Percentiles rank a stretch among this genome's conserved stretches.
phyloP scores from a whole-genome alignment of 2,888 invertebrate genomes.

The Stenotaenia linearis region DNA sequence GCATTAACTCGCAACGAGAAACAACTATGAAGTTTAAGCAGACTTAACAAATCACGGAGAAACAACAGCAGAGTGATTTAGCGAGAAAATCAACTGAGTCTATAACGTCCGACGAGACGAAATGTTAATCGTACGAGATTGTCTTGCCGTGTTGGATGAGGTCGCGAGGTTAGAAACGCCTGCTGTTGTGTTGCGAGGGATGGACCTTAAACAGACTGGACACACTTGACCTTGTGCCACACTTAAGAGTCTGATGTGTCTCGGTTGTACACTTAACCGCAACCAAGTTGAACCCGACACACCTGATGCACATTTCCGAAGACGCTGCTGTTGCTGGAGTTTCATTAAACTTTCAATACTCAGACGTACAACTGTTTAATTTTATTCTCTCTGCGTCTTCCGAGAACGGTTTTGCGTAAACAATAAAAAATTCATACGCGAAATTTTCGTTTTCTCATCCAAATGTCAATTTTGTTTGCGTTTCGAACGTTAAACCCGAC shows the following conservation, averaged over 20 bases:
- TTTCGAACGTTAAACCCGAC: background rate
- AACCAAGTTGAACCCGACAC: background rate
- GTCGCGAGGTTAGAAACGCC: background rate
- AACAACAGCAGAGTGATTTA: too few relatives aligned
- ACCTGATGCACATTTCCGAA: background rate
- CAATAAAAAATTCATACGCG: background rate
- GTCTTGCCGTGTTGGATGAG: background rate
- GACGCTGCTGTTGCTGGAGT: background rate
- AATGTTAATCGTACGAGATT: background rate
- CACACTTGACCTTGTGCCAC: background rate
- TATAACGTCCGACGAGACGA: background rate
- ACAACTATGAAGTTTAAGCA: too few relatives aligned
- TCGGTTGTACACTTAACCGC: background rate
- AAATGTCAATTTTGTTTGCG: background rate
- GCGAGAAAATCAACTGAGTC: background rate
- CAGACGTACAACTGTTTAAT: too few relatives aligned
- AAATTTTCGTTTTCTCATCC: background rate
- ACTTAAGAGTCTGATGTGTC: background rate
- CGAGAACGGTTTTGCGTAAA: background rate
- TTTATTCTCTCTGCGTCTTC: background rate
- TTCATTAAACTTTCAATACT: background rate
- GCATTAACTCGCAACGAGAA: too few relatives aligned
- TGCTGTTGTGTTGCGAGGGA: background rate
- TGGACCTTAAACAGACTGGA: slow-evolving; percentile 1
- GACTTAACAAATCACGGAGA: too few relatives aligned